Evolutionary conservation across 2,888 invertebrate species (phyloP), one percentile per base, ranked within the genome.

Genomic region (Argyresthia albistria): DNA sequence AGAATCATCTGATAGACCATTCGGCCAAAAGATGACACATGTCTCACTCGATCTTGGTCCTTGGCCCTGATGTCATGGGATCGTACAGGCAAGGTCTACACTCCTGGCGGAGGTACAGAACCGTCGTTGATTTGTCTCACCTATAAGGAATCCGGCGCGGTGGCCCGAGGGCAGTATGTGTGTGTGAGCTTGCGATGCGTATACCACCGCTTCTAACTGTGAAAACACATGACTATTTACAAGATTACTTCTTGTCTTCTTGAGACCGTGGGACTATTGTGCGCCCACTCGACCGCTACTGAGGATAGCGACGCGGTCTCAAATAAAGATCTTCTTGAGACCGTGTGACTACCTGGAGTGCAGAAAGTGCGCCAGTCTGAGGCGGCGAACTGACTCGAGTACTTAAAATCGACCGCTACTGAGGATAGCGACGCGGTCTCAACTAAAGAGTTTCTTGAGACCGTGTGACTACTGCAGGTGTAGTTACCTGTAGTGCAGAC

Each of bases 221-320:
- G 25, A 25, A 25, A 25, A 25, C 25, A 25, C 25, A 25, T 6
- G 6, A 25, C 6, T 4, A 25, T 4, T 2, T 25, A 25, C 2
- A 25, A 25, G 6, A 6, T 25, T 4, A n/a, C n/a, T n/a, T n/a
- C n/a, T n/a, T n/a, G n/a, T 86, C 99, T 99, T 0, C 70, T 97
- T 96, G 64, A 93, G 92, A 10, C 99, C 99, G 3, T 25, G 6
- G 2, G 25, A 25, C 25, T 25, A 25, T 6, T 25, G 99, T 99
- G n/a, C n/a, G n/a, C n/a, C n/a, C 75, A n/a, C n/a, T 98, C 97
- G 1, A 95, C 95, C 0, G 98, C 96, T 51, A 99, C 98, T 43
- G 97, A 97, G 0, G 98, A 97, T 46, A 99, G 88, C 0, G 99
- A 98, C 8, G 98, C 98, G 0, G 99, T 99, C 80, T 99, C 99